Conservation (phyloP, 2,888 invertebrate species). For the Agrochola macilenta region DNA sequence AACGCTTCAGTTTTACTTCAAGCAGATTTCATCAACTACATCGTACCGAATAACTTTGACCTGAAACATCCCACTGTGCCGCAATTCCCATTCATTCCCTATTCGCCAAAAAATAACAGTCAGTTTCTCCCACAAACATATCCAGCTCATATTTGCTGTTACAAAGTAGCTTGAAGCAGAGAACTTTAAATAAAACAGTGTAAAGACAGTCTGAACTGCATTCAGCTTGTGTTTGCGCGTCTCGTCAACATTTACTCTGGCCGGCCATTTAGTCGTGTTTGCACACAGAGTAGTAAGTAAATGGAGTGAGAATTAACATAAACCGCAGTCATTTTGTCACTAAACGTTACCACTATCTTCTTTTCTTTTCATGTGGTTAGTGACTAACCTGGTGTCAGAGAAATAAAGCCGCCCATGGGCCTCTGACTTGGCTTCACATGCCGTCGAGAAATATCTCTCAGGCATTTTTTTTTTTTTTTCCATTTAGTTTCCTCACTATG, state of each 20-base stretch:
- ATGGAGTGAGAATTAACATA: conserved; percentile 47
- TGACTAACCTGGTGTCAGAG: too few relatives aligned
- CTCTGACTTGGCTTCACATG: too few relatives aligned
- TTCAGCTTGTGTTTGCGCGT: conserved; percentile 60
- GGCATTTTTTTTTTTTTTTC: too few relatives aligned
- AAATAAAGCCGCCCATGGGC: too few relatives aligned
- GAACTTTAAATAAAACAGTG: conserved; percentile 66
- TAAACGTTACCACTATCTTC: neutral
- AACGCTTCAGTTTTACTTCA: neutral
- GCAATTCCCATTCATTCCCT: neutral
- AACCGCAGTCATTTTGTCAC: neutral
- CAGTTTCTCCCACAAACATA: conserved; percentile 46
- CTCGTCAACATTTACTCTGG: conserved; percentile 64
- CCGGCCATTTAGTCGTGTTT: conserved; percentile 64
- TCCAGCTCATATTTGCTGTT: conserved; percentile 60
- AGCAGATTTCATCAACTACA: neutral
- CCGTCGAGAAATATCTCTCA: too few relatives aligned
- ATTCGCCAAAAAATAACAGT: conserved; percentile 28
- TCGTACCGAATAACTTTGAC: neutral
- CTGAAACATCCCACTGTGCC: neutral
- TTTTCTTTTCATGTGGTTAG: too few relatives aligned
- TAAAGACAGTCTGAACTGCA: conserved; percentile 63
- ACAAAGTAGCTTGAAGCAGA: conserved; percentile 60
- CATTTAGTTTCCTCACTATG: too few relatives aligned
- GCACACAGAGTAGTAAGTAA: conserved; percentile 30